These are phyloP conservation scores for Clarias fuscus DNA, from an alignment of 2,797 vertebrate genomes.

Conservation along the genomic window DNA sequence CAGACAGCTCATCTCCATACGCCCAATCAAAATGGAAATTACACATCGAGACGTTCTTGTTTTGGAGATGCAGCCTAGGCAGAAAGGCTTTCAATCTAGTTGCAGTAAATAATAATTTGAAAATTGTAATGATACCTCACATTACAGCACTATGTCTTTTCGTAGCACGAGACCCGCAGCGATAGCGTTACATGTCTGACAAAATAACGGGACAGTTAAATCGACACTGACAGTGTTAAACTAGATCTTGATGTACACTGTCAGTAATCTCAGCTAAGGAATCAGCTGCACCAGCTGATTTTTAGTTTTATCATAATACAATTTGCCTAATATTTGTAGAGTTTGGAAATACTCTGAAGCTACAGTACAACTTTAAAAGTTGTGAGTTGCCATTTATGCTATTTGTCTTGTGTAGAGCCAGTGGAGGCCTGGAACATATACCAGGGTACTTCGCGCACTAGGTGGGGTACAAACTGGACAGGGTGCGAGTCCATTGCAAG, in stretches of 20 bases:
- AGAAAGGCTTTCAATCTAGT: slow-evolving; percentile 37
- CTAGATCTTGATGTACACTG: not conserved
- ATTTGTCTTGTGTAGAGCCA: too few relatives aligned
- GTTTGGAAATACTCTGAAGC: not conserved
- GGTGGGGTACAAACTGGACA: too few relatives aligned
- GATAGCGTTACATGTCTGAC: too few relatives aligned
- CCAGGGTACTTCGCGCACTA: too few relatives aligned
- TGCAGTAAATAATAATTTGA: slow-evolving; percentile 47
- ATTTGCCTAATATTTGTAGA: not conserved
- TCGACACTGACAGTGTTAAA: slow-evolving; percentile 15
- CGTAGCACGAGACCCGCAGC: not conserved
- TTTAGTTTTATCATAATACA: not conserved
- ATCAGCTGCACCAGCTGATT: not conserved
- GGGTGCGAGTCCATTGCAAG: too few relatives aligned
- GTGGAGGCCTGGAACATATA: too few relatives aligned
- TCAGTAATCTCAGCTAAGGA: not conserved
- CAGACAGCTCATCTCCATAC: slow-evolving; percentile 41
- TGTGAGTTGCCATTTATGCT: too few relatives aligned
- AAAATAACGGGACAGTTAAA: slow-evolving; percentile 1
- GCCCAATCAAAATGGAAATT: slow-evolving; percentile 53
- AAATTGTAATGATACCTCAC: slow-evolving; percentile 31
- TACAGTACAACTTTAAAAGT: not conserved
- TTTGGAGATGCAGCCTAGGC: slow-evolving; percentile 22
- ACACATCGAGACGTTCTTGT: slow-evolving; percentile 36
- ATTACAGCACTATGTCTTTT: slow-evolving; percentile 13